Percentiles rank a stretch among this genome's conserved stretches.
Conservation (phyloP, 2,888 invertebrate genomes). For the Cancer borealis region DNA sequence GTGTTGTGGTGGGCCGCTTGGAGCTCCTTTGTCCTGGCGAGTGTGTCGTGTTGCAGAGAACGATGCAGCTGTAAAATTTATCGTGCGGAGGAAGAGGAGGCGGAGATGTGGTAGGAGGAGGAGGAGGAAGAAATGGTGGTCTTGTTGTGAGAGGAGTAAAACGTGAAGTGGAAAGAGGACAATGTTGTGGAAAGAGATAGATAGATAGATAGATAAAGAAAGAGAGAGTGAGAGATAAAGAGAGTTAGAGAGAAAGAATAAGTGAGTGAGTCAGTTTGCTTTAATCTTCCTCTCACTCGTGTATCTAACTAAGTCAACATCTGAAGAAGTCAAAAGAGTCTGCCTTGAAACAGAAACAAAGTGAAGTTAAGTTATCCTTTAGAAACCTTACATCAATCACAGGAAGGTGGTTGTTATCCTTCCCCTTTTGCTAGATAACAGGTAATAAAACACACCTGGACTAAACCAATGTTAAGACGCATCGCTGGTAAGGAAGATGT, state of each 20-base stretch:
- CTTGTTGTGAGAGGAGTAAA: background rate
- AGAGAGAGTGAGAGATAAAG: constrained; percentile 40
- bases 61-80: background rate
- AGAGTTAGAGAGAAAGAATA: background rate
- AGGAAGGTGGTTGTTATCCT: too few relatives aligned
- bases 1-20: background rate
- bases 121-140: background rate
- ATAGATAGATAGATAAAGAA: constrained; percentile 42
- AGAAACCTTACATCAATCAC: too few relatives aligned
- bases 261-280: background rate
- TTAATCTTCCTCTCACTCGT: background rate
- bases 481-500: background rate
- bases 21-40: background rate
- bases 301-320: too few relatives aligned
- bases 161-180: background rate
- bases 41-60: constrained; percentile 14
- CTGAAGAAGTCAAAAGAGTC: too few relatives aligned
- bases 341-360: too few relatives aligned
- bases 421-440: too few relatives aligned
- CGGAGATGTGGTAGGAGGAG: background rate
- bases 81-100: background rate
- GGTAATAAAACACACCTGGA: too few relatives aligned
- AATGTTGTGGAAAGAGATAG: constrained; percentile 13
- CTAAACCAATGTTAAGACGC: too few relatives aligned
- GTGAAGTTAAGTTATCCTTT: too few relatives aligned